These are phyloP conservation scores for Penaeus japonicus DNA, from an alignment of 1,140 invertebrate genomes.

Conservation along the genomic window DNA sequence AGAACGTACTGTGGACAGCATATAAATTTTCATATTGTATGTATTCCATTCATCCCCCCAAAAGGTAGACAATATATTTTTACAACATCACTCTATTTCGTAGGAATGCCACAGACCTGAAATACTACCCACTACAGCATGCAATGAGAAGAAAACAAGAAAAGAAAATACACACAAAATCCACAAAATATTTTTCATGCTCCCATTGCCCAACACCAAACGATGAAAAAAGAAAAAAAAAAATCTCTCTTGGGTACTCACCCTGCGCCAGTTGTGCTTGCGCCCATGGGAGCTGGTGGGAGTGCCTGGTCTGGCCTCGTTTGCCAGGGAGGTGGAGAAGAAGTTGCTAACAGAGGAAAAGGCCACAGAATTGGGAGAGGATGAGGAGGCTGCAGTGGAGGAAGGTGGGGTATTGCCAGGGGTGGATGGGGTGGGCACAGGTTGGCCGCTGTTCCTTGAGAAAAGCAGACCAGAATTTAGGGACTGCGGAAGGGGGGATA, in stretches of 20 bases:
- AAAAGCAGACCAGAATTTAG: neutral
- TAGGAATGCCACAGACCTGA: too few species aligned
- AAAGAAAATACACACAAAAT: neutral
- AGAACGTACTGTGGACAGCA: too few species aligned
- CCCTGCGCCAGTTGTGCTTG: conserved; percentile 23
- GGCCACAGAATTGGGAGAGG: conserved; percentile 14
- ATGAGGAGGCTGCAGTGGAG: neutral
- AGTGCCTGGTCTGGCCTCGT: conserved; percentile 26
- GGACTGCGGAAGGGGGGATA: conserved; percentile 21
- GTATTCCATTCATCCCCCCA: too few species aligned
- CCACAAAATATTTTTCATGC: neutral
- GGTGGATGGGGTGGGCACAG: neutral
- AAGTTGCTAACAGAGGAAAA: conserved; percentile 26
- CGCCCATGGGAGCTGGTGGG: neutral
- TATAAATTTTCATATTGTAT: too few species aligned
- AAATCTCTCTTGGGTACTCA: conserved; percentile 24
- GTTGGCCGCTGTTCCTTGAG: neutral
- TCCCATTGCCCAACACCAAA: neutral
- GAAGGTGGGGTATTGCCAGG: neutral
- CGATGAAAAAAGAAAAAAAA: neutral
- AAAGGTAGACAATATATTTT: too few species aligned
- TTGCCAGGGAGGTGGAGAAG: conserved; percentile 37
- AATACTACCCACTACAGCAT: neutral
- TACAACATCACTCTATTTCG: too few species aligned
- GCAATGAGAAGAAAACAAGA: neutral